Evolutionary conservation across 2,888 invertebrate species (phyloP), one percentile per base, ranked within the genome.

Genomic region (Drosophila acutilabella): DNA sequence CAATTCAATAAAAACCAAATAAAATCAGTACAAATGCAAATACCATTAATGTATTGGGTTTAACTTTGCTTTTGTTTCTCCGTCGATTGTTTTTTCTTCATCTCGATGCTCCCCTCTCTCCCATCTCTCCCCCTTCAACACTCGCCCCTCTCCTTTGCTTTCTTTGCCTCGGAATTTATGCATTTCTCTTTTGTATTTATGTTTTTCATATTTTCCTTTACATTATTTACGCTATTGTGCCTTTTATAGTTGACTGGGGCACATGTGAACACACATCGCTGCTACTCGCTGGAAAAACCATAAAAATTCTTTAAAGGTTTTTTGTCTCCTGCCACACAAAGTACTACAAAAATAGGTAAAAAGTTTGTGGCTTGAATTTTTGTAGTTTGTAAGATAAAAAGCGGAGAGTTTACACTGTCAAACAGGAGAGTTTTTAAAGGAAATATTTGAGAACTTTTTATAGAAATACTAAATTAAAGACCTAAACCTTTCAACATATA

Each of bases 1-100:
- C 90, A 90, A 91, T 90, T 90, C 90, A 90, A 90, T 90, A 90
- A 91, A 91, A 91, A 89, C 85, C 78, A 87, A 91, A 90, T 91
- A 91, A 90, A 90, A 90, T 90, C 91, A 84, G 88, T 82, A 90
- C 84, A 89, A 87, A 90, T 88, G 87, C 89, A 90, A 90, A 91
- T 91, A 90, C 83, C 90, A 85, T 90, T 89, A 91, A 90, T 90
- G 88, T 83, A 88, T 88, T 82, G 80, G 82, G 78, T 81, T 86
- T 87, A 80, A 80, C 88, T 87, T 85, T 79, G 80, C 82, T 85
- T 88, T 85, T 76, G 77, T 87, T 76, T 83, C 70, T 57, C 62
- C 44, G 52, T 73, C 52, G 48, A 68, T 78, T 79, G 76, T 73
- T 73, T 79, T 76, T 76, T 56, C 47, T 58, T 50, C 33, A 16